phyloP scores from a whole-genome alignment of 2,113 vertebrate species.

The Montifringilla adamsi region DNA sequence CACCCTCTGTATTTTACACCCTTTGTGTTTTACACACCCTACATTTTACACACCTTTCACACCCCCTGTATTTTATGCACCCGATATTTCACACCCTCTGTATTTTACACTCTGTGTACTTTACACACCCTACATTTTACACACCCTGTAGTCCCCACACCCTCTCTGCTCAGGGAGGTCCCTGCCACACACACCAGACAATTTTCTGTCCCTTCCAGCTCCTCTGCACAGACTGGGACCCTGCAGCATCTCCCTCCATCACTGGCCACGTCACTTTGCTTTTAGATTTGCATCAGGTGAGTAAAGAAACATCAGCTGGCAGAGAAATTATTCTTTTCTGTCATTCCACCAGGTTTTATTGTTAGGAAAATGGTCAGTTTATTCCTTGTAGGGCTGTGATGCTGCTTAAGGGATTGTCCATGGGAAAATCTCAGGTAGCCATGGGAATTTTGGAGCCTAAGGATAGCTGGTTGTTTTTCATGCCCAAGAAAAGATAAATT shows the following conservation, averaged over 20 bases:
- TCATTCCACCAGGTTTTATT: neutral
- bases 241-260: neutral
- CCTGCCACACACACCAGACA: neutral
- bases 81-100: fast-evolving
- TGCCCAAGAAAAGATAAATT: neutral
- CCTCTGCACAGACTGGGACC: fast-evolving
- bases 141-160: neutral
- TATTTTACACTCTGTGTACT: fast-evolving
- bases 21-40: neutral
- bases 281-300: neutral
- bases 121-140: fast-evolving
- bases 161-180: neutral
- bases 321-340: neutral
- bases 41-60: too few relatives aligned
- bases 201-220: neutral
- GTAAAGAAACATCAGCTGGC: neutral
- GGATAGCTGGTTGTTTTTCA: neutral
- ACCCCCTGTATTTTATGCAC: fast-evolving
- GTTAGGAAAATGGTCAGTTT: neutral
- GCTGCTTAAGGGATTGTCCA: fast-evolving
- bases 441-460: neutral
- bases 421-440: neutral
- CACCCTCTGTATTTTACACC: neutral
- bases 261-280: fast-evolving
- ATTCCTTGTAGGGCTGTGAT: neutral